Base-by-base conservation (phyloP, 1,140 invertebrate species). In the Capitella teleta region DNA sequence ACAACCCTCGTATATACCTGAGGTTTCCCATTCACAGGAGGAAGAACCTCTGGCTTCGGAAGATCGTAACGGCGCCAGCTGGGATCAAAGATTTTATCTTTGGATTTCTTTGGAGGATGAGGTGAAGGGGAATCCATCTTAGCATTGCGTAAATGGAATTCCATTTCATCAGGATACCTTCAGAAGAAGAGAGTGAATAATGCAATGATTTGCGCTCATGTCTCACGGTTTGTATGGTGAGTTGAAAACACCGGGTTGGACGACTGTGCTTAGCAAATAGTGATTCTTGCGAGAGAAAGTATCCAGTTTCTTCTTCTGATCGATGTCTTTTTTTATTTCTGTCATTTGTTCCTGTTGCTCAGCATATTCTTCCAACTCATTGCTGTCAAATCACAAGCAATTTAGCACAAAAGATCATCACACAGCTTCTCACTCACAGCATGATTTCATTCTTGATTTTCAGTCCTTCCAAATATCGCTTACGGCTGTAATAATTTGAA, bases 181-280 rank as follows among this genome's bases (percentile, higher is more conserved):
- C 12, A 52, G 1, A 34, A 37, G 23, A 23, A 41, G 19, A 6
- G 32, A 23, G 19, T 51, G 16, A 21, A 18, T 36, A 38, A 19
- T n/a, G n/a, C n/a, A 34, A 28, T 5, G 28, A 12, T 41, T 14
- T 10, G 23, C 0, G 41, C 18, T 3, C 19, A 48, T 14, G 34
- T 32, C 62, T 57, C 58, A 72, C 67, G 60, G 62, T 41, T 60
- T 53, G 54, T 63, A 73, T 25, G 70, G 70, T 14, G 67, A 70
- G 53, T 72, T 72, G 53, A 64, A 73, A 25, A 73, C 59, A 2
- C 70, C 67, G 25, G 71, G 70, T 18, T 68, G 63, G 30, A 64
- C 64, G 50, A 63, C 56, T 25, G 71, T 73, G 49, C 68, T 72
- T 34, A 71, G 53, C 4, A 73, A 59, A 51, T 70, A 63, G 47